Percentiles rank a stretch among this genome's conserved stretches.
Conservation (phyloP, 2,797 vertebrate species). For the Onychomys leucogaster region DNA sequence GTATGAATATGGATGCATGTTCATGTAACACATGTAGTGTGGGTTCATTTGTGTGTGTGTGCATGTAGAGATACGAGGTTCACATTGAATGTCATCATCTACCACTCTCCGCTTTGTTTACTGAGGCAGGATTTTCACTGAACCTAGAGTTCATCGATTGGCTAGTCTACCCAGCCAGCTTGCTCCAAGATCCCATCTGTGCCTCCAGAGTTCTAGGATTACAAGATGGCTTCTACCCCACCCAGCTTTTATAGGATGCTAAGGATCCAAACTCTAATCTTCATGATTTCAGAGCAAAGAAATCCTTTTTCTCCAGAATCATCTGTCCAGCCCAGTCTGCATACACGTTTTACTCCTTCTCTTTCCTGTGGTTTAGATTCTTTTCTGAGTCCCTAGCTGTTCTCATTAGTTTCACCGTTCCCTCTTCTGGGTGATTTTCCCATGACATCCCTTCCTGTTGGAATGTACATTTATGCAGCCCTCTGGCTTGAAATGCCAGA, state of each 20-base stretch:
- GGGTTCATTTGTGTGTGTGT: background rate
- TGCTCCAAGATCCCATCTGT: background rate
- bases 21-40: background rate
- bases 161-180: background rate
- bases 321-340: background rate
- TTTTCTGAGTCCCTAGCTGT: slow-evolving; percentile 13
- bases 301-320: background rate
- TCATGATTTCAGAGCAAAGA: background rate
- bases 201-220: background rate
- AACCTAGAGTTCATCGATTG: background rate
- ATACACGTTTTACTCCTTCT: background rate
- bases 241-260: background rate
- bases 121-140: background rate
- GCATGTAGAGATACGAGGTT: background rate
- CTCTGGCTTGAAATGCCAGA: slow-evolving; percentile 32
- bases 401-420: slow-evolving; percentile 3
- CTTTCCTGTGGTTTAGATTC: background rate
- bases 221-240: background rate
- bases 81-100: background rate
- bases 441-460: background rate
- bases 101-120: background rate
- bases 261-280: background rate
- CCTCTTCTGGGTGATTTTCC: slow-evolving; percentile 44
- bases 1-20: background rate
- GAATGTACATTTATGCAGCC: background rate